phyloP scores from a whole-genome alignment of 2,888 invertebrate genomes.

The Lasioglossum oenotherae region DNA sequence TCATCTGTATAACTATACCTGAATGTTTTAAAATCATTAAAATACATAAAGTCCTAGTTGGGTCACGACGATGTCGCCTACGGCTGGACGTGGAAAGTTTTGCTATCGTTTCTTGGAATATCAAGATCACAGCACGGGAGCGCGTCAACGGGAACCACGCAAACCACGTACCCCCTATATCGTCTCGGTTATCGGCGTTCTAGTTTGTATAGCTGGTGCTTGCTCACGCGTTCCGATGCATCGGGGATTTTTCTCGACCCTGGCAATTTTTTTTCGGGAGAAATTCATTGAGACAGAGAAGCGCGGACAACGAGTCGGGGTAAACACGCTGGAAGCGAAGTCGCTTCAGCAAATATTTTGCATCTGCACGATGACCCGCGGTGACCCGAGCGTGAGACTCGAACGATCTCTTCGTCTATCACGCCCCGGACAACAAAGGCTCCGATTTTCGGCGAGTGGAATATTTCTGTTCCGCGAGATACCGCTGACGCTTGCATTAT shows the following conservation, averaged over 20 bases:
- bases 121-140: conserved; percentile 21
- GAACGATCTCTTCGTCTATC: conserved; percentile 41
- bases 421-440: conserved; percentile 18
- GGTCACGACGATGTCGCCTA: background rate
- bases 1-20: background rate
- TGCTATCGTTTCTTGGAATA: conserved; percentile 19
- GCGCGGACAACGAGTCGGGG: background rate
- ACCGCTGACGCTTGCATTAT: conserved; percentile 57
- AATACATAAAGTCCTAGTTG: background rate
- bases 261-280: background rate
- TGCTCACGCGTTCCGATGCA: background rate
- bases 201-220: conserved; percentile 5
- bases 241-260: conserved; percentile 15
- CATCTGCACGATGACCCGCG: conserved; percentile 59
- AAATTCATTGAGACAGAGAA: conserved; percentile 10
- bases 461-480: conserved; percentile 56
- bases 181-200: background rate
- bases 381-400: conserved; percentile 52
- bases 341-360: conserved; percentile 65
- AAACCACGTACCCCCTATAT: conserved; percentile 4
- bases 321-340: background rate
- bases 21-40: background rate
- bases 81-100: conserved; percentile 1
- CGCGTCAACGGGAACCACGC: background rate
- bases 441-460: conserved; percentile 54